Percentiles rank a stretch among this genome's conserved stretches.
These are phyloP conservation scores for Polypterus senegalus DNA, from an alignment of 2,113 vertebrate species.

Conservation along the genomic window DNA sequence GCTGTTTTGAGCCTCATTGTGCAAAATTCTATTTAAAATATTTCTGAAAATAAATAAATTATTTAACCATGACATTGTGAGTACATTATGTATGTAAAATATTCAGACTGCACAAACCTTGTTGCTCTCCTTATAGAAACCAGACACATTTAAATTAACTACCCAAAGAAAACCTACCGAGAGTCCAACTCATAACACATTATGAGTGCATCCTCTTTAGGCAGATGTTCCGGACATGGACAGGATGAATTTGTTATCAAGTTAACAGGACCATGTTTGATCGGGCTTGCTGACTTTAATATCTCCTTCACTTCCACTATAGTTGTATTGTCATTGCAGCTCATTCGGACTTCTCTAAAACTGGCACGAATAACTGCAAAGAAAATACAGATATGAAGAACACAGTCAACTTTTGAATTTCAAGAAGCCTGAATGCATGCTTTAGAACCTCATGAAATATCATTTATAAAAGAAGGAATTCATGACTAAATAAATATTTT, in stretches of 20 bases:
- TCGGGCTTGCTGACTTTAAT: conserved; percentile 49
- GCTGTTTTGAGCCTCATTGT: too few species aligned
- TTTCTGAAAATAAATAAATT: too few species aligned
- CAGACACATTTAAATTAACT: too few species aligned
- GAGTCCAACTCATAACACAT: conserved; percentile 65
- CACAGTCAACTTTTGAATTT: neutral
- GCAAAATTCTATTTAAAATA: too few species aligned
- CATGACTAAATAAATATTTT: too few species aligned
- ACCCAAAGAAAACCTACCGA: conserved; percentile 24
- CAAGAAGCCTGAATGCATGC: too few species aligned
- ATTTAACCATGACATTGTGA: too few species aligned
- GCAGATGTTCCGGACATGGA: conserved; percentile 57
- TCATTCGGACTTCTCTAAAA: conserved; percentile 55
- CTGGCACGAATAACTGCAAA: conserved; percentile 60
- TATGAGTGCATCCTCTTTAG: conserved; percentile 62
- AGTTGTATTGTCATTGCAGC: conserved; percentile 58
- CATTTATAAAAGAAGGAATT: too few species aligned
- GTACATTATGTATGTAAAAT: too few species aligned
- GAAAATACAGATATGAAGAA: conserved; percentile 5
- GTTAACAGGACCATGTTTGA: conserved; percentile 53
- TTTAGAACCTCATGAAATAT: too few species aligned
- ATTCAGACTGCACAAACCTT: too few species aligned
- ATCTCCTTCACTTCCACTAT: conserved; percentile 62
- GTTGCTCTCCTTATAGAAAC: too few species aligned
- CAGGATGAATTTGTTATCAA: conserved; percentile 67